Conservation (phyloP, 2,797 vertebrate genomes). For the Champsocephalus esox region DNA sequence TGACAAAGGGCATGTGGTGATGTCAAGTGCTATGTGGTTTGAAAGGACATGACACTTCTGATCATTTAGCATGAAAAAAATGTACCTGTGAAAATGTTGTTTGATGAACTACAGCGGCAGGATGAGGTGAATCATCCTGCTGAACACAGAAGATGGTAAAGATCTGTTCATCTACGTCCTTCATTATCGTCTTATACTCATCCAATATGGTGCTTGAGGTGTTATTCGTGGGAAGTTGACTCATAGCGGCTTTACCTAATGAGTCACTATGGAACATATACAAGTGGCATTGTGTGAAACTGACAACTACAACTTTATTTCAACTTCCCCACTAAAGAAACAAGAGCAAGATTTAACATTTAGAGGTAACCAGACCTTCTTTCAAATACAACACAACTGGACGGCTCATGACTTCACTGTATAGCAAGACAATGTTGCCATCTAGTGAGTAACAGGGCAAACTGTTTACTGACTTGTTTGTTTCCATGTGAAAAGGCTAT, state of each 20-base stretch:
- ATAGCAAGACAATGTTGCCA: constrained; percentile 69
- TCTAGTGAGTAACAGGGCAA: constrained; percentile 66
- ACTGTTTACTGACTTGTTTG: not conserved
- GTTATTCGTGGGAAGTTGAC: constrained; percentile 35
- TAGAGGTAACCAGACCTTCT: constrained; percentile 3
- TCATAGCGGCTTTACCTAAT: constrained; percentile 11
- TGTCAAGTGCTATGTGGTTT: constrained; percentile 30
- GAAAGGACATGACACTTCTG: constrained; percentile 28
- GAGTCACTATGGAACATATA: constrained; percentile 18
- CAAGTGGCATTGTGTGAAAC: not conserved
- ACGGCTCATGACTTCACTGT: not conserved
- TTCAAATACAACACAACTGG: constrained; percentile 6
- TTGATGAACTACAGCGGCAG: constrained; percentile 10
- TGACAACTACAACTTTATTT: constrained; percentile 7
- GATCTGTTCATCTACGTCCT: constrained; percentile 27
- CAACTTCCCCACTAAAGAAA: constrained; percentile 7
- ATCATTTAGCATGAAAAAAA: constrained; percentile 46
- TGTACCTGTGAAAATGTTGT: constrained; percentile 29
- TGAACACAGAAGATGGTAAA: constrained; percentile 34
- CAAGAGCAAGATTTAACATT: not conserved
- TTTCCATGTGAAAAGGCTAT: not conserved
- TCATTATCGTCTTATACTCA: constrained; percentile 35
- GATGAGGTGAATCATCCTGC: constrained; percentile 39
- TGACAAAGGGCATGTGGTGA: constrained; percentile 1
- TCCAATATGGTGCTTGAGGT: constrained; percentile 25